Percentiles rank a stretch among this genome's conserved stretches.
phyloP scores from a whole-genome alignment of 2,888 invertebrate genomes.

The Creontiades dilutus region DNA sequence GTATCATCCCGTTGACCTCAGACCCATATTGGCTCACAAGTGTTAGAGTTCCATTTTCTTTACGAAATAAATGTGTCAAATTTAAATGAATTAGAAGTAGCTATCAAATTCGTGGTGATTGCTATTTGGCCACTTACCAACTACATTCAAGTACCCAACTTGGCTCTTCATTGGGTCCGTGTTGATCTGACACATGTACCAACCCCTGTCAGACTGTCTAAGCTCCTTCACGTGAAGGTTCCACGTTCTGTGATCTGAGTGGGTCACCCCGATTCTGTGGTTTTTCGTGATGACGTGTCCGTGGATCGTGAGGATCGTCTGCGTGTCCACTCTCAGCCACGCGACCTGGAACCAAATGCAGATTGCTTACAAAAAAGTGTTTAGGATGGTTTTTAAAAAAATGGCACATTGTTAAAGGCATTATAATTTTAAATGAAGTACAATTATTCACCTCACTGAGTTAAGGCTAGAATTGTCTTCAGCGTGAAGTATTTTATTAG shows the following conservation, averaged over 20 bases:
- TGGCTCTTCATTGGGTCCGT: constrained; percentile 88
- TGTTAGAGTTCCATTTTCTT: no score
- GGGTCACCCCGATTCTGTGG: constrained; percentile 88
- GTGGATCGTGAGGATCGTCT: constrained; percentile 92
- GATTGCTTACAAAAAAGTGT: not conserved
- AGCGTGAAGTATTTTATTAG: no score
- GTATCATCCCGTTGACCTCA: no score
- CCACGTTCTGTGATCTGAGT: constrained; percentile 90
- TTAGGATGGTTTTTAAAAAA: no score
- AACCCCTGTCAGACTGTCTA: constrained; percentile 88
- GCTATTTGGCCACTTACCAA: constrained; percentile 80
- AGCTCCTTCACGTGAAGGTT: constrained; percentile 89
- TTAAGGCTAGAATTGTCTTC: no score
- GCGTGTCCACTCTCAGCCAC: constrained; percentile 93
- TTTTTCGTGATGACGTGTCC: constrained; percentile 94
- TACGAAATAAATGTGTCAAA: no score
- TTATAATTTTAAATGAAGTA: no score
- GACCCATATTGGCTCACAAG: no score
- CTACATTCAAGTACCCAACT: constrained; percentile 84
- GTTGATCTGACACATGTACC: constrained; percentile 90
- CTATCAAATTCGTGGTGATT: no score
- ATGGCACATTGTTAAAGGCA: no score
- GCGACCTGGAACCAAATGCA: constrained; percentile 84
- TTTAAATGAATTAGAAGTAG: no score
- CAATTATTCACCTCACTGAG: no score